A percentile compares a stretch with the other conserved stretches of the same genome.
phyloP scores from a whole-genome alignment of 2,113 vertebrate species.

The Strigops habroptila region DNA sequence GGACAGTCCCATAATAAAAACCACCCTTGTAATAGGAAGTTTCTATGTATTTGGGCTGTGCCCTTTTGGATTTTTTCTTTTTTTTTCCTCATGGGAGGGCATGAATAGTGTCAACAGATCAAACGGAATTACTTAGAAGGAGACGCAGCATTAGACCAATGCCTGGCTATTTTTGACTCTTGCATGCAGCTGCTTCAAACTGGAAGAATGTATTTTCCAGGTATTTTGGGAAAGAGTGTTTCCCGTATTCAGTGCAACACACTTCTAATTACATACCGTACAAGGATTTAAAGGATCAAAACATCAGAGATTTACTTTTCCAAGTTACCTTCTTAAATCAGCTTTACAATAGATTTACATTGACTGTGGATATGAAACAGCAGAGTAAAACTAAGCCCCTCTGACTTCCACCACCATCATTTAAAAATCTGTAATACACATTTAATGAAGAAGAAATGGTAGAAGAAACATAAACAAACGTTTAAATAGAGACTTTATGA shows the following conservation, averaged over 20 bases:
- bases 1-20: not conserved
- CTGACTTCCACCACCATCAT: constrained; percentile 55
- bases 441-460: constrained; percentile 69
- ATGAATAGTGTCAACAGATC: not conserved
- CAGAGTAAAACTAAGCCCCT: constrained; percentile 51
- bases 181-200: not conserved
- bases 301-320: constrained; percentile 46
- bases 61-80: not conserved
- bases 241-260: not conserved
- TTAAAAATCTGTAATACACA: constrained; percentile 68
- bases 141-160: not conserved
- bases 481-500: constrained; percentile 47
- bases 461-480: constrained; percentile 55
- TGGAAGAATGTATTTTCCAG: constrained; percentile 8
- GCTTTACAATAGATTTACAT: constrained; percentile 60
- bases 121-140: not conserved
- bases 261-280: constrained; percentile 35
- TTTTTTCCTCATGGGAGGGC: not conserved
- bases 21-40: not conserved
- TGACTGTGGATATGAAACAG: constrained; percentile 36
- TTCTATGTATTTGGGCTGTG: not conserved
- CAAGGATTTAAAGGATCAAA: constrained; percentile 44
- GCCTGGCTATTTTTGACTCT: not conserved
- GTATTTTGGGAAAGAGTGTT: not conserved
- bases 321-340: constrained; percentile 51